Conservation (phyloP, 2,888 invertebrate species). For the Nemurella pictetii region DNA sequence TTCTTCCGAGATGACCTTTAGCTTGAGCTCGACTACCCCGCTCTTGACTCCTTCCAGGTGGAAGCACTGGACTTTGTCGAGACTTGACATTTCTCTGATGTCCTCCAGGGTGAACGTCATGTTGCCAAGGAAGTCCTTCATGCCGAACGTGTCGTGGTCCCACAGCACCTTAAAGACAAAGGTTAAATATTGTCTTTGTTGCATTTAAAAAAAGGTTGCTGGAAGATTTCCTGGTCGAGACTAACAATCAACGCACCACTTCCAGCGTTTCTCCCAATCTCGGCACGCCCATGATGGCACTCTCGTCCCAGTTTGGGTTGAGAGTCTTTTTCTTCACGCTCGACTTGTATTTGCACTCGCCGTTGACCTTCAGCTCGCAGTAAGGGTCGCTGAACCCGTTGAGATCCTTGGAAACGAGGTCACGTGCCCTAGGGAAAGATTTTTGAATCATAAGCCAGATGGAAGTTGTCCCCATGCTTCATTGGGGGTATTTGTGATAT, state of each 20-base stretch:
- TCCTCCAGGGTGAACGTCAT: slow-evolving; percentile 55
- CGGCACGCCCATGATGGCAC: slow-evolving; percentile 56
- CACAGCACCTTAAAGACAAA: slow-evolving; percentile 53
- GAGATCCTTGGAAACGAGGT: slow-evolving; percentile 57
- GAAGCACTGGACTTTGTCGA: slow-evolving; percentile 54
- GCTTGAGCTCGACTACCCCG: slow-evolving; percentile 55
- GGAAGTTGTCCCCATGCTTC: too few species aligned
- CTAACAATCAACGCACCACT: slow-evolving; percentile 56
- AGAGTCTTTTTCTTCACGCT: slow-evolving; percentile 58
- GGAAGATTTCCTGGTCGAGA: too few species aligned
- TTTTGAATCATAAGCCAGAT: too few species aligned
- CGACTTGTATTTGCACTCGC: slow-evolving; percentile 56
- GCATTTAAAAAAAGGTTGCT: too few species aligned
- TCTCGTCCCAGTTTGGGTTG: slow-evolving; percentile 59
- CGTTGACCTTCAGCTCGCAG: slow-evolving; percentile 55
- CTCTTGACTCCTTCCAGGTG: slow-evolving; percentile 54
- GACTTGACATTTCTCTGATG: slow-evolving; percentile 53
- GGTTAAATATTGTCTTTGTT: too few species aligned
- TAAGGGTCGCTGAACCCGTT: slow-evolving; percentile 61
- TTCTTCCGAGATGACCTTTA: slow-evolving; percentile 52
- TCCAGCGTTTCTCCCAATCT: slow-evolving; percentile 53
- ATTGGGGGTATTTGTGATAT: too few species aligned
- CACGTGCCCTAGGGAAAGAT: slow-evolving; percentile 54
- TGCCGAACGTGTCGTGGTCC: slow-evolving; percentile 58
- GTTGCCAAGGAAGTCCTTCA: slow-evolving; percentile 58